Conservation (phyloP, 1,140 invertebrate species). For the Drosophila rhopaloa region DNA sequence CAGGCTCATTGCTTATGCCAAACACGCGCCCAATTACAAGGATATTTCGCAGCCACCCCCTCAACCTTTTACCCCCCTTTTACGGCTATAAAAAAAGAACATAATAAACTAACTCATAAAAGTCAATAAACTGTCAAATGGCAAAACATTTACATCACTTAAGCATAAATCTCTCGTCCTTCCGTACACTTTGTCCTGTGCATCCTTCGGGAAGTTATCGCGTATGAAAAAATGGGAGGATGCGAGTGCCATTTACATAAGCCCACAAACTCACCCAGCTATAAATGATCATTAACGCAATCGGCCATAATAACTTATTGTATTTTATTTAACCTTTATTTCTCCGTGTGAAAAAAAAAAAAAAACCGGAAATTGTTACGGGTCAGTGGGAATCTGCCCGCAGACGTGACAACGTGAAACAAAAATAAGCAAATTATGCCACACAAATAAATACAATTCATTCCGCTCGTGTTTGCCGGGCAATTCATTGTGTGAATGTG, state of each 20-base stretch:
- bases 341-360: constrained; percentile 3
- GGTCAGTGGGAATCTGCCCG: constrained; percentile 56
- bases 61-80: constrained; percentile 9
- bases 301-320: constrained; percentile 69
- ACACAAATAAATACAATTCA: constrained; percentile 67
- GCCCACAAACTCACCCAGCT: constrained; percentile 50
- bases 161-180: constrained; percentile 60
- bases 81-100: constrained; percentile 41
- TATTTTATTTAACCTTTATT: constrained; percentile 61
- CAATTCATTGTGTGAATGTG: constrained; percentile 15
- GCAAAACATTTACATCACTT: constrained; percentile 70
- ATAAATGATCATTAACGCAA: constrained; percentile 74
- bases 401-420: constrained; percentile 63
- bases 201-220: constrained; percentile 2
- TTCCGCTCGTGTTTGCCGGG: constrained; percentile 14
- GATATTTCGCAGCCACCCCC: constrained; percentile 12
- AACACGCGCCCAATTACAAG: constrained; percentile 55
- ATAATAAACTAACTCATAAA: constrained; percentile 77
- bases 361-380: constrained; percentile 52
- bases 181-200: constrained; percentile 13
- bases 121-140: constrained; percentile 78
- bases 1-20: constrained; percentile 34
- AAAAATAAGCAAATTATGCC: constrained; percentile 59
- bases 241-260: constrained; percentile 61
- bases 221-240: not conserved